These are phyloP conservation scores for Vireo griseus DNA, from an alignment of 2,797 vertebrate genomes.

Conservation along the genomic window DNA sequence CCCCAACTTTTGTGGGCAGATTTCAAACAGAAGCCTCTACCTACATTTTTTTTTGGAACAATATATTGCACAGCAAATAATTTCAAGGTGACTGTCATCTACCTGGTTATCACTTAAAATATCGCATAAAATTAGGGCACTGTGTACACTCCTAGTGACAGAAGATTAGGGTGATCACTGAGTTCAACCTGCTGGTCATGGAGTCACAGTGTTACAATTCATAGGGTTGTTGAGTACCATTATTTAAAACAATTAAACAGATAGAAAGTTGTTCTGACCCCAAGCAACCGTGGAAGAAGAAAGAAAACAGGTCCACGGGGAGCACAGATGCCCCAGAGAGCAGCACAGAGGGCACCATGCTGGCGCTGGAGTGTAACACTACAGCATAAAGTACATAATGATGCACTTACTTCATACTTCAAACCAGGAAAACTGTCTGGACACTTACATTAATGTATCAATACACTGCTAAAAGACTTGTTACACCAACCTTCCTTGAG, in stretches of 20 bases:
- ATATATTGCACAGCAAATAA: background rate
- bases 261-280: background rate
- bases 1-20: background rate
- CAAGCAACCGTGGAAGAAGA: background rate
- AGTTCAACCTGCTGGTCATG: background rate
- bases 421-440: background rate
- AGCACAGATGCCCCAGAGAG: background rate
- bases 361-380: background rate
- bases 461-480: background rate
- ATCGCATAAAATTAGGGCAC: background rate
- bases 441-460: background rate
- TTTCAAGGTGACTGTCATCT: background rate
- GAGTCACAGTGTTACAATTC: background rate
- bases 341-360: accelerated
- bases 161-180: background rate
- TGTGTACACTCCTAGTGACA: background rate
- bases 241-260: background rate
- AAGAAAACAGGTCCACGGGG: background rate
- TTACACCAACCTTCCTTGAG: background rate
- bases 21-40: background rate
- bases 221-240: background rate
- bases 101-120: background rate
- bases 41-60: background rate
- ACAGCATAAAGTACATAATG: background rate
- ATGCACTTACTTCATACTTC: background rate